Percentiles rank a stretch among this genome's conserved stretches.
Evolutionary conservation across 2,113 vertebrate genomes (phyloP).

Genomic region (Pterocles orientalis): DNA sequence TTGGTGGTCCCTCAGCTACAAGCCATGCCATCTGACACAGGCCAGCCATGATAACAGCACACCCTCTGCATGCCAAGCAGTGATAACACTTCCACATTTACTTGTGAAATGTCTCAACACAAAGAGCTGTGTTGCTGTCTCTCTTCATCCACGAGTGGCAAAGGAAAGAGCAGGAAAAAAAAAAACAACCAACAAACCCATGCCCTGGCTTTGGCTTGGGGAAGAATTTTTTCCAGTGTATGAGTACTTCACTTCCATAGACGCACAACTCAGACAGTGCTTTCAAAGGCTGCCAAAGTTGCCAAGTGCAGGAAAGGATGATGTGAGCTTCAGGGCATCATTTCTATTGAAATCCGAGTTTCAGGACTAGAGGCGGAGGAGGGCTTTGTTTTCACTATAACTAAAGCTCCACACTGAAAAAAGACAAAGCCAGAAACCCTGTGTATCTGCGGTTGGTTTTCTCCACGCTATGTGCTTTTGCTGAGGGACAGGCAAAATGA

Average conservation of each 20-base stretch:
- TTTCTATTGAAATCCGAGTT: not conserved
- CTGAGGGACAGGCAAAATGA: not conserved
- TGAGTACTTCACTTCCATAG: not conserved
- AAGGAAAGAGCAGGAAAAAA: not conserved
- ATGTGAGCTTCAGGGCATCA: not conserved
- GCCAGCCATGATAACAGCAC: not conserved
- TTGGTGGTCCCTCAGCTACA: not conserved
- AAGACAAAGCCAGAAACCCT: not conserved
- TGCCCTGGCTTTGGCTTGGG: not conserved
- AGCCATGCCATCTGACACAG: not conserved
- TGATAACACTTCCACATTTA: rapidly evolving
- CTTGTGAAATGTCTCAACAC: rapidly evolving
- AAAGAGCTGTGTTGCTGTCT: not conserved
- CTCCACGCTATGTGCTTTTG: rapidly evolving
- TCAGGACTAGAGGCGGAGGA: not conserved
- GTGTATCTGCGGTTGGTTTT: rapidly evolving
- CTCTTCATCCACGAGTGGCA: not conserved
- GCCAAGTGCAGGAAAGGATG: not conserved
- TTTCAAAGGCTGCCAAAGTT: not conserved
- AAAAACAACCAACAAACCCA: too few relatives aligned
- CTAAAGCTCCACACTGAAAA: not conserved
- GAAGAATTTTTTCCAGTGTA: constrained; percentile 5
- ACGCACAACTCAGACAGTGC: not conserved
- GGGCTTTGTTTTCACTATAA: not conserved
- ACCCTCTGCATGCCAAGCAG: not conserved